These are phyloP conservation scores for Neosilurus mollespiculum DNA, from an alignment of 2,797 vertebrate species.

Conservation along the genomic window DNA sequence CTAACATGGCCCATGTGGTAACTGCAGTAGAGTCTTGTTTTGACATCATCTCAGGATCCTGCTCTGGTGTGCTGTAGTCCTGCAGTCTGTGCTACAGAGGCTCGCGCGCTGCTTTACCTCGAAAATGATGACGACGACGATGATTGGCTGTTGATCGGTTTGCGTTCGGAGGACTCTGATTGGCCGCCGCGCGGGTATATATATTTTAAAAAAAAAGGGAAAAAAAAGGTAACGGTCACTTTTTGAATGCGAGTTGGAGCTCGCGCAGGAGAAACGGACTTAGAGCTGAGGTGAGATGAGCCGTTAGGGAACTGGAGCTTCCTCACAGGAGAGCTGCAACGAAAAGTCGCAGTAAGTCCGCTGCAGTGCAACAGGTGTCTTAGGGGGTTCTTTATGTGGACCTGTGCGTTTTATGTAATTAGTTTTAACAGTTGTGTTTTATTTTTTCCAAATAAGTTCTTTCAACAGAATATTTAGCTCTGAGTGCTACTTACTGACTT, in stretches of 20 bases:
- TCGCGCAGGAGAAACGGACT: neutral
- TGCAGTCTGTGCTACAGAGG: neutral
- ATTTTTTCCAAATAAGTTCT: neutral
- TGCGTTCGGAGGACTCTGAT: neutral
- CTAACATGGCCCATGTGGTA: neutral
- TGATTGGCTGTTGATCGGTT: slow-evolving; percentile 24
- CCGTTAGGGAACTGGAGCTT: neutral
- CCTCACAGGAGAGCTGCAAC: neutral
- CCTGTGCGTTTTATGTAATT: neutral
- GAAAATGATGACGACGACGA: neutral
- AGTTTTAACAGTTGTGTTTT: neutral
- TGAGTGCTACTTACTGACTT: neutral
- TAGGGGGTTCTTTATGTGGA: neutral
- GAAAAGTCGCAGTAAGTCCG: slow-evolving; percentile 4
- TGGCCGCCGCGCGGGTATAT: slow-evolving; percentile 7
- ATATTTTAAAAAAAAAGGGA: too few species aligned
- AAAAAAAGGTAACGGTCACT: slow-evolving; percentile 5
- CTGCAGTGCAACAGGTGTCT: neutral
- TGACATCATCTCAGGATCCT: too few species aligned
- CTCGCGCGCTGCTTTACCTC: neutral
- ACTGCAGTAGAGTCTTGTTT: neutral
- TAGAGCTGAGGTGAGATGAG: neutral
- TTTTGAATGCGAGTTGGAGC: neutral
- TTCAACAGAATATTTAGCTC: neutral
- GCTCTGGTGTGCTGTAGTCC: neutral